phyloP scores from a whole-genome alignment of 2,888 invertebrate species.

The Dinocampus coccinellae region DNA sequence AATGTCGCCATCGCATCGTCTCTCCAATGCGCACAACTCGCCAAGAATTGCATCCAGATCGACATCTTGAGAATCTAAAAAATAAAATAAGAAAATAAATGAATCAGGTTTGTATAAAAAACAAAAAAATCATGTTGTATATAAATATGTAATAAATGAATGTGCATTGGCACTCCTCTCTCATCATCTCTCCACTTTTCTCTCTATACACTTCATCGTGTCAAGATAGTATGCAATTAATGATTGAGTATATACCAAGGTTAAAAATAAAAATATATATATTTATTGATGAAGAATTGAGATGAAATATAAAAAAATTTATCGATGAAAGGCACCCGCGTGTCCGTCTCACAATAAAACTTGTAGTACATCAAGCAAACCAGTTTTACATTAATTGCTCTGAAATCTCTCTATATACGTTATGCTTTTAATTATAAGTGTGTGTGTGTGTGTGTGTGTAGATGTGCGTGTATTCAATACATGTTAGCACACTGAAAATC shows the following conservation, averaged over 20 bases:
- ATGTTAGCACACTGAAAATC: constrained; percentile 23
- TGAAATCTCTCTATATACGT: constrained; percentile 45
- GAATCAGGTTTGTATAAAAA: neutral
- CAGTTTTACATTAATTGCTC: constrained; percentile 57
- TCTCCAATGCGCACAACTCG: constrained; percentile 93
- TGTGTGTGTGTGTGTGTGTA: constrained; percentile 21
- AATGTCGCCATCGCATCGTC: constrained; percentile 72
- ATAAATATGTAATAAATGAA: neutral
- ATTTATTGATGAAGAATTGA: neutral
- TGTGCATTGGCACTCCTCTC: too few species aligned
- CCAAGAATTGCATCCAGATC: constrained; percentile 97
- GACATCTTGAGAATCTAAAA: constrained; percentile 90
- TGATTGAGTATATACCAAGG: neutral
- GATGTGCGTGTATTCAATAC: too few species aligned
- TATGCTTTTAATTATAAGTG: too few species aligned
- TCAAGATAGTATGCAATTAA: neutral
- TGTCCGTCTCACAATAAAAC: constrained; percentile 23
- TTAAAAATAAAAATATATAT: neutral
- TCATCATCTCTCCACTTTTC: too few species aligned
- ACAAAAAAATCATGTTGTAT: neutral
- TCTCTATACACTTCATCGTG: neutral
- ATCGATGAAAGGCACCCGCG: constrained; percentile 32
- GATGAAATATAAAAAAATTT: constrained; percentile 18
- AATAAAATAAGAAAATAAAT: constrained; percentile 10
- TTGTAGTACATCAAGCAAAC: constrained; percentile 47